Conservation (phyloP, 2,797 vertebrate genomes). For the Rhynchotus rufescens region DNA sequence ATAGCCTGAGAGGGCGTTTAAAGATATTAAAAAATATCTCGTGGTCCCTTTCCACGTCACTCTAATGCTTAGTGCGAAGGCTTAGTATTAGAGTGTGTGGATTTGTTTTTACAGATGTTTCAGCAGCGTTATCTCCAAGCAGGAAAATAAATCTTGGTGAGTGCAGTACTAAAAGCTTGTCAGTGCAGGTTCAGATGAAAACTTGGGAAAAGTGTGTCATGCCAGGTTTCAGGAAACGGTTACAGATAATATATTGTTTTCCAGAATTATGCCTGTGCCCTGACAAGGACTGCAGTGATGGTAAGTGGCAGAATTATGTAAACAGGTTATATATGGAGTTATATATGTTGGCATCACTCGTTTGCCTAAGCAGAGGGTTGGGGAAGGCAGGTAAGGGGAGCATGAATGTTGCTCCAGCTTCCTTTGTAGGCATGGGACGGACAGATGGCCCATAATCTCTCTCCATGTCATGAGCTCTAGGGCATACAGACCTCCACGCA, state of each 20-base stretch:
- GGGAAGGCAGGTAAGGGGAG: not conserved
- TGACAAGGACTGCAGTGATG: rapidly evolving
- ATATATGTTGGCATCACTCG: not conserved
- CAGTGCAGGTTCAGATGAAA: not conserved
- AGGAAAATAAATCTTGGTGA: not conserved
- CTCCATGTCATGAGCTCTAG: not conserved
- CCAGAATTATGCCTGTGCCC: not conserved
- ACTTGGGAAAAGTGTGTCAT: not conserved
- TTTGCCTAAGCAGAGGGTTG: not conserved
- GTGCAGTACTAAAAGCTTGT: not conserved
- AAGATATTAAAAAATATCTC: not conserved
- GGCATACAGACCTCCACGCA: not conserved
- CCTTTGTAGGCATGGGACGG: not conserved
- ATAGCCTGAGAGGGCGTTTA: not conserved
- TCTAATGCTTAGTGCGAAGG: not conserved
- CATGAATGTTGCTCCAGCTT: not conserved
- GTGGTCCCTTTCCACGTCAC: not conserved
- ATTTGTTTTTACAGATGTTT: slow-evolving; percentile 35
- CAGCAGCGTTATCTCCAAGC: not conserved
- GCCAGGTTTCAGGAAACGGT: not conserved
- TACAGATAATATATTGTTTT: not conserved
- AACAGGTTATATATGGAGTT: not conserved
- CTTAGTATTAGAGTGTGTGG: not conserved
- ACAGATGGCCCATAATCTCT: slow-evolving; percentile 1
- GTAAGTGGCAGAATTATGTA: not conserved